Conservation (phyloP, 2,113 vertebrate species). For the Galemys pyrenaicus region DNA sequence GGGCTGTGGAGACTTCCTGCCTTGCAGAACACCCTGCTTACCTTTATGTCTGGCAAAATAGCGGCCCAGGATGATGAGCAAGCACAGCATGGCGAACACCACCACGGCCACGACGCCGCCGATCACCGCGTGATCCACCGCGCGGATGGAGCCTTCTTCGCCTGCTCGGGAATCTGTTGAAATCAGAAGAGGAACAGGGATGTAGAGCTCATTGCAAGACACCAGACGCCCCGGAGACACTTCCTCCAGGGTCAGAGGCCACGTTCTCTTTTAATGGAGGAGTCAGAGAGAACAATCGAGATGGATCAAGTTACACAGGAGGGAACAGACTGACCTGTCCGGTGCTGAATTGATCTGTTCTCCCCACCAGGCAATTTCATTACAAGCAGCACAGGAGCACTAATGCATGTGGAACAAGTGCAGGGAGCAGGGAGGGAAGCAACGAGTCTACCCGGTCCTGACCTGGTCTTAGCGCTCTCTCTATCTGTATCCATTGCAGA, state of each 20-base stretch:
- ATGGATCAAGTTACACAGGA: slow-evolving; percentile 73
- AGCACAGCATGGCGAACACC: slow-evolving; percentile 98
- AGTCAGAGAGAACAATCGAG: slow-evolving; percentile 63
- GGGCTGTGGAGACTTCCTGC: neutral
- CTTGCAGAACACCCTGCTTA: slow-evolving; percentile 81
- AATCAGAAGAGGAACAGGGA: slow-evolving; percentile 79
- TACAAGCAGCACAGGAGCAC: slow-evolving; percentile 48
- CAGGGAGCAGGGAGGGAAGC: neutral
- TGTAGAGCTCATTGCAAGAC: neutral
- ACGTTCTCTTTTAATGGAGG: slow-evolving; percentile 66
- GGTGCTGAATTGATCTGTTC: slow-evolving; percentile 64
- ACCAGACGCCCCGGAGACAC: slow-evolving; percentile 66
- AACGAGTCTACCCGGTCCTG: neutral
- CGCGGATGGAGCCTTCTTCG: slow-evolving; percentile 90
- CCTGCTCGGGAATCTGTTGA: slow-evolving; percentile 95
- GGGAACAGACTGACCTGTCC: slow-evolving; percentile 60
- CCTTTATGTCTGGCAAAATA: slow-evolving; percentile 99
- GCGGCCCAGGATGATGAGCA: slow-evolving; percentile 97
- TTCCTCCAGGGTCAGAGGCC: slow-evolving; percentile 64
- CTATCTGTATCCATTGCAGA: neutral
- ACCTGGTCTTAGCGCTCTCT: neutral
- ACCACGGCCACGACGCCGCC: slow-evolving; percentile 98
- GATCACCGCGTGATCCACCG: slow-evolving; percentile 98
- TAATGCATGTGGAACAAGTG: neutral
- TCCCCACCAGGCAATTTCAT: slow-evolving; percentile 37